Evolutionary conservation across 2,113 vertebrate genomes (phyloP).

Genomic region (Anguilla japonica): DNA sequence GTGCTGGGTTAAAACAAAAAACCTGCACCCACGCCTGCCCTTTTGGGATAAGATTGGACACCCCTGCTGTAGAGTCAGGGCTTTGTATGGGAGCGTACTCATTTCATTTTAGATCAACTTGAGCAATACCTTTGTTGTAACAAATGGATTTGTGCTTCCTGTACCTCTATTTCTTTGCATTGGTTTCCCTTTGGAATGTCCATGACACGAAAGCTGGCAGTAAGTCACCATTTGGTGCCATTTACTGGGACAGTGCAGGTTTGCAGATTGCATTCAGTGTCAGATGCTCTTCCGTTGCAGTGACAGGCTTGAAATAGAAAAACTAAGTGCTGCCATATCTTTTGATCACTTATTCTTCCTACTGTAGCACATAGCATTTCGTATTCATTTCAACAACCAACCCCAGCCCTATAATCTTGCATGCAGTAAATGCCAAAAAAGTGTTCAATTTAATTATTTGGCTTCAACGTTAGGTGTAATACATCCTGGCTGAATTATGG

Average conservation of each 20-base stretch:
- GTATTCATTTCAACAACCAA: background rate
- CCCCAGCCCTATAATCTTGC: background rate
- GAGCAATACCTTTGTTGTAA: background rate
- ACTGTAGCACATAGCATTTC: background rate
- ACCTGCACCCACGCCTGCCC: no score
- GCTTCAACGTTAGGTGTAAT: background rate
- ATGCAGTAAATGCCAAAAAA: background rate
- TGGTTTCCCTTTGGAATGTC: background rate
- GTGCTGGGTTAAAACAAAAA: no score
- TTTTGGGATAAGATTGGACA: no score
- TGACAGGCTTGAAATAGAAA: background rate
- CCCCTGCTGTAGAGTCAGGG: background rate
- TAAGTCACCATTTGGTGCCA: background rate
- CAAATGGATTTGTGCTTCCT: background rate
- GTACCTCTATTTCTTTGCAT: conserved; percentile 3
- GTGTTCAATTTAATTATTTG: background rate
- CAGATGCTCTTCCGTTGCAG: background rate
- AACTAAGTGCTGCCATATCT: background rate
- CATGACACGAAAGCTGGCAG: background rate
- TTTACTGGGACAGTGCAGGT: background rate
- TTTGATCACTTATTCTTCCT: background rate
- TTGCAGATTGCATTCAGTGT: background rate
- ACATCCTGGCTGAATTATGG: background rate
- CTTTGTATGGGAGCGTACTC: background rate
- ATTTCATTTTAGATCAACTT: background rate